phyloP scores from a whole-genome alignment of 2,797 vertebrate species.

The Harpagifer antarcticus region DNA sequence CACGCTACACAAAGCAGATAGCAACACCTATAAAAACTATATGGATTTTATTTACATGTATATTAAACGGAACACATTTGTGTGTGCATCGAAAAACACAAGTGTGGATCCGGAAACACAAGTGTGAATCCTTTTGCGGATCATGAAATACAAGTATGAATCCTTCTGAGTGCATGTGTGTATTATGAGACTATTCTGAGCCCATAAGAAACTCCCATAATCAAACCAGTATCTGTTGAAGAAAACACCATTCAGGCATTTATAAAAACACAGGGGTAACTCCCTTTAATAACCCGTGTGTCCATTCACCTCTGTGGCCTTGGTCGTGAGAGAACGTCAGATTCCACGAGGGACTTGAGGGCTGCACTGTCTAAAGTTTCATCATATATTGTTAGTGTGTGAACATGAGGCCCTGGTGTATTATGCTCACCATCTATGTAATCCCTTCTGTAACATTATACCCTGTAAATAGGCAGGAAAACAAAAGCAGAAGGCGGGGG shows the following conservation, averaged over 20 bases:
- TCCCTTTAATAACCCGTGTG: slow-evolving; percentile 37
- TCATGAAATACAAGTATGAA: too few relatives aligned
- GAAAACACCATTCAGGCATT: background rate
- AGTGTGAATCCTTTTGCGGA: too few relatives aligned
- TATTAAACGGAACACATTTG: too few relatives aligned
- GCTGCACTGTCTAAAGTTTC: slow-evolving; percentile 57
- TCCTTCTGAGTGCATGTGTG: too few relatives aligned
- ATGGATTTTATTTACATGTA: too few relatives aligned
- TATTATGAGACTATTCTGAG: too few relatives aligned
- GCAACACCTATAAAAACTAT: too few relatives aligned
- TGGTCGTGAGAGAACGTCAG: slow-evolving; percentile 48
- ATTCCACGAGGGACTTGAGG: slow-evolving; percentile 53
- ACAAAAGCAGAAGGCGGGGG: slow-evolving; percentile 50
- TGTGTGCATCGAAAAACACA: too few relatives aligned
- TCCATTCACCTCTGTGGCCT: slow-evolving; percentile 23
- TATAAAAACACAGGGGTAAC: slow-evolving; percentile 6
- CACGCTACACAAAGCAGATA: too few relatives aligned
- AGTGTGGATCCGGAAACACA: too few relatives aligned
- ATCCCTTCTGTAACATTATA: slow-evolving; percentile 71
- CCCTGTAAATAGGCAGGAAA: slow-evolving; percentile 53
- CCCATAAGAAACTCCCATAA: slow-evolving; percentile 10
- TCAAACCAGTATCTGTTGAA: background rate
- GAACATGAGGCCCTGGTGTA: slow-evolving; percentile 55
- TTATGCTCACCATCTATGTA: slow-evolving; percentile 64
- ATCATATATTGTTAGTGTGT: slow-evolving; percentile 57